A percentile compares a stretch with the other conserved stretches of the same genome.
phyloP scores from a whole-genome alignment of 1,140 invertebrate genomes.

The Polypedilum pembai region DNA sequence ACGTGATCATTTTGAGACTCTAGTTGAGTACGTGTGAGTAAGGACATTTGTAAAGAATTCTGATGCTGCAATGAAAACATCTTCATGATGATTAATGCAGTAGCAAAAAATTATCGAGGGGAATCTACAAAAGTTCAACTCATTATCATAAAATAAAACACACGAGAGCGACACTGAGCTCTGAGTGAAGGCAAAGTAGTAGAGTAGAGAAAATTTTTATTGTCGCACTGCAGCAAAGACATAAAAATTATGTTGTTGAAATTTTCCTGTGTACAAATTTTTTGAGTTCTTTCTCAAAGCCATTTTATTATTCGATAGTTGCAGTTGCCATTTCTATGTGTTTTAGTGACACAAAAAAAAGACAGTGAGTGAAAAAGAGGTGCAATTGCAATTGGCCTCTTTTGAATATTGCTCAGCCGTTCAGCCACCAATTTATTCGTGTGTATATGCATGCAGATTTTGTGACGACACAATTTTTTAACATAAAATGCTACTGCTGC shows the following conservation, averaged over 20 bases:
- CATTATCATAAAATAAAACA: slow-evolving; percentile 28
- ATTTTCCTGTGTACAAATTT: background rate
- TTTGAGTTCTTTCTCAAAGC: background rate
- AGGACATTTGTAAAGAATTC: too few species aligned
- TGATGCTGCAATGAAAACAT: too few species aligned
- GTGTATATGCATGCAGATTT: background rate
- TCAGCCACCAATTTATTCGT: background rate
- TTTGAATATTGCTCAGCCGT: background rate
- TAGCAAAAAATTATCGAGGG: background rate
- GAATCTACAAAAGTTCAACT: slow-evolving; percentile 21
- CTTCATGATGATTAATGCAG: background rate
- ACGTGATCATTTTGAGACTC: background rate
- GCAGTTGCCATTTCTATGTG: background rate
- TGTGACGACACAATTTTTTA: background rate
- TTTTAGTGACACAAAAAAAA: slow-evolving; percentile 12
- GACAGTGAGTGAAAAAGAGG: background rate
- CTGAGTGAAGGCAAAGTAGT: too few species aligned
- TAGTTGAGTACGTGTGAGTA: too few species aligned
- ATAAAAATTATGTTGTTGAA: slow-evolving; percentile 16
- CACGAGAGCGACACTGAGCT: background rate
- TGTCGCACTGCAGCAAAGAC: slow-evolving; percentile 21
- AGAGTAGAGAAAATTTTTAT: background rate
- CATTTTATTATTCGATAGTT: background rate
- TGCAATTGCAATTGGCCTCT: background rate
- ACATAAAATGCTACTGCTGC: background rate